Evolutionary conservation across 2,888 invertebrate genomes (phyloP), one percentile per base, ranked within the genome.

Genomic region (Stenodera caucasica): DNA sequence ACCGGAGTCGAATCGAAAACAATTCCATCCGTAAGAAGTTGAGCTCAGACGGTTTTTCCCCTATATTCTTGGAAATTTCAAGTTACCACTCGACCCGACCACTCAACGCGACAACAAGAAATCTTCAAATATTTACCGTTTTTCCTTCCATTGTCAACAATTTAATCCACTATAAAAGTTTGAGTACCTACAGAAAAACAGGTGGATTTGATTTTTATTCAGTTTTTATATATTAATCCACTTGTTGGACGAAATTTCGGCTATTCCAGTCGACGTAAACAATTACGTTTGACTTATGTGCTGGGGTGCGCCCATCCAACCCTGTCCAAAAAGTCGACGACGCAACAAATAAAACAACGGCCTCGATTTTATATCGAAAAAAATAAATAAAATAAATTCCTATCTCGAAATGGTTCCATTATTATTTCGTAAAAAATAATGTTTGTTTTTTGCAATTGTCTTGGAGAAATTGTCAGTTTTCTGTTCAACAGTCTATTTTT

Each of bases 391-490:
- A n/a, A n/a, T n/a, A n/a, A n/a, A n/a, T n/a, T n/a, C n/a, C n/a
- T n/a, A n/a, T n/a, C n/a, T n/a, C n/a, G n/a, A n/a, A n/a, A n/a
- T n/a, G n/a, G n/a, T n/a, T n/a, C n/a, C n/a, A n/a, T n/a, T n/a
- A n/a, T n/a, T n/a, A n/a, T n/a, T n/a, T n/a, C n/a, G n/a, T n/a
- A n/a, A n/a, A n/a, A n/a, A n/a, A n/a, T n/a, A n/a, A n/a, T n/a
- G n/a, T n/a, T n/a, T n/a, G n/a, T n/a, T n/a, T n/a, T n/a, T n/a
- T n/a, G n/a, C n/a, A n/a, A n/a, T n/a, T n/a, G n/a, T n/a, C n/a
- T n/a, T n/a, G n/a, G n/a, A n/a, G n/a, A n/a, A n/a, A 64, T 66
- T 62, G 67, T 59, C 63, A 63, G 58, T 59, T 68, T 58, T 65
- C 66, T 60, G 65, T 64, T 61, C 55, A 60, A 53, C 58, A 58